Conservation (phyloP, 2,797 vertebrate genomes). For the Botia almorhae region DNA sequence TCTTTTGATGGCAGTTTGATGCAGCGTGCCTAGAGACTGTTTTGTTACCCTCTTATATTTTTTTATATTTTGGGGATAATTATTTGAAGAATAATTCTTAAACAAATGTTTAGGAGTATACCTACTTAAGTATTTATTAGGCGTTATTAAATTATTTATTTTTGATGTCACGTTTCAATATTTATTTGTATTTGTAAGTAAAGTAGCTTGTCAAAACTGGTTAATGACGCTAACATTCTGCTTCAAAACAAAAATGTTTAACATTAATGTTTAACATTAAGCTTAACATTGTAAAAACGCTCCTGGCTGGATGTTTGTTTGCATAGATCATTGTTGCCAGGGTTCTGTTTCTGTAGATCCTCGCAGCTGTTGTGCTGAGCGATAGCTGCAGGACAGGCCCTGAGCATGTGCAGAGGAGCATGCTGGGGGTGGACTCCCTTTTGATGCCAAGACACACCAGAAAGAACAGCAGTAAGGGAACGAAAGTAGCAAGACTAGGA, state of each 20-base stretch:
- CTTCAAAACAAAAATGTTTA: background rate
- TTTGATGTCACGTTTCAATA: background rate
- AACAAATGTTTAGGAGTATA: too few relatives aligned
- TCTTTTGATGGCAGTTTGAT: background rate
- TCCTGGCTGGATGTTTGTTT: slow-evolving; percentile 38
- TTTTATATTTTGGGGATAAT: background rate
- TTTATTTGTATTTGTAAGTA: background rate
- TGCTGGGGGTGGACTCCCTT: slow-evolving; percentile 18
- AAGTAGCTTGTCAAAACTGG: background rate
- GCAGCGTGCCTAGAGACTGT: background rate
- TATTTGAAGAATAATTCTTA: background rate
- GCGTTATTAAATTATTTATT: background rate
- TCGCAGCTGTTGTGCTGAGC: slow-evolving; percentile 74
- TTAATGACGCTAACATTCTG: background rate
- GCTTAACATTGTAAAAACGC: background rate
- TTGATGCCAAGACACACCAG: slow-evolving; percentile 59
- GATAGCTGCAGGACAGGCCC: slow-evolving; percentile 55
- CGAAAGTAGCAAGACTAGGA: background rate
- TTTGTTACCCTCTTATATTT: background rate
- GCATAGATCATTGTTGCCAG: slow-evolving; percentile 61
- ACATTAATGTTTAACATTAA: too few relatives aligned
- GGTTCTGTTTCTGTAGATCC: slow-evolving; percentile 61
- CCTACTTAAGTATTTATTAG: too few relatives aligned
- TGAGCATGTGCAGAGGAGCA: slow-evolving; percentile 62
- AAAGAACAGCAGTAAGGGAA: slow-evolving; percentile 28